Conservation (phyloP, 2,888 invertebrate genomes). For the Perizoma affinitatum region DNA sequence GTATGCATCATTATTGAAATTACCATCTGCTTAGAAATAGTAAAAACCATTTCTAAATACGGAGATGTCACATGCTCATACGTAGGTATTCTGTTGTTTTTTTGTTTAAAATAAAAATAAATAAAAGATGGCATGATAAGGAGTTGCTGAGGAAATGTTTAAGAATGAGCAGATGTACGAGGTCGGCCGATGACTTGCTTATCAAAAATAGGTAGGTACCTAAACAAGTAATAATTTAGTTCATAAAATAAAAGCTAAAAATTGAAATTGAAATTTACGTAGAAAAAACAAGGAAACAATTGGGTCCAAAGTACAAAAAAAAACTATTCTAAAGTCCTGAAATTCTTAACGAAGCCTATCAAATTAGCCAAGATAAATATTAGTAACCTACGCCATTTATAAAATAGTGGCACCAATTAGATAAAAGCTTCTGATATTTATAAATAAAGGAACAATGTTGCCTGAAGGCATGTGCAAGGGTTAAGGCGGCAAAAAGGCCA, state of each 20-base stretch:
- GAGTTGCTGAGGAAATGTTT: slow-evolving; percentile 1
- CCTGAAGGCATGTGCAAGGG: slow-evolving; percentile 44
- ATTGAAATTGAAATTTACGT: no score
- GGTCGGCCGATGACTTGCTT: no score
- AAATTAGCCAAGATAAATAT: slow-evolving; percentile 15
- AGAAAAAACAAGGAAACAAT: slow-evolving; percentile 11
- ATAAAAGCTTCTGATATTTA: slow-evolving; percentile 21
- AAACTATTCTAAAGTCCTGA: slow-evolving; percentile 6
- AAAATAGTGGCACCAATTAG: slow-evolving; percentile 28
- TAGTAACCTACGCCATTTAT: slow-evolving; percentile 18
- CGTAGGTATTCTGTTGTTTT: no score
- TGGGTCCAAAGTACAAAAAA: slow-evolving; percentile 16
- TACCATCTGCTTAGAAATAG: slow-evolving; percentile 47
- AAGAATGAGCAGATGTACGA: neutral
- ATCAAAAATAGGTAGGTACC: no score
- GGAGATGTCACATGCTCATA: slow-evolving; percentile 39
- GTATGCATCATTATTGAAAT: slow-evolving; percentile 36
- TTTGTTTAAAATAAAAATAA: neutral
- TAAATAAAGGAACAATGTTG: slow-evolving; percentile 31
- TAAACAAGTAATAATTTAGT: no score
- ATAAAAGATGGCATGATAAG: slow-evolving; percentile 3
- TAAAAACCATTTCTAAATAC: slow-evolving; percentile 35
- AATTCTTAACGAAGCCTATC: slow-evolving; percentile 11
- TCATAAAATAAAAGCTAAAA: no score
- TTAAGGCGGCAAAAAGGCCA: slow-evolving; percentile 36